Base-by-base conservation (phyloP, 2,888 invertebrate species). In the Caenorhabditis japonica region DNA sequence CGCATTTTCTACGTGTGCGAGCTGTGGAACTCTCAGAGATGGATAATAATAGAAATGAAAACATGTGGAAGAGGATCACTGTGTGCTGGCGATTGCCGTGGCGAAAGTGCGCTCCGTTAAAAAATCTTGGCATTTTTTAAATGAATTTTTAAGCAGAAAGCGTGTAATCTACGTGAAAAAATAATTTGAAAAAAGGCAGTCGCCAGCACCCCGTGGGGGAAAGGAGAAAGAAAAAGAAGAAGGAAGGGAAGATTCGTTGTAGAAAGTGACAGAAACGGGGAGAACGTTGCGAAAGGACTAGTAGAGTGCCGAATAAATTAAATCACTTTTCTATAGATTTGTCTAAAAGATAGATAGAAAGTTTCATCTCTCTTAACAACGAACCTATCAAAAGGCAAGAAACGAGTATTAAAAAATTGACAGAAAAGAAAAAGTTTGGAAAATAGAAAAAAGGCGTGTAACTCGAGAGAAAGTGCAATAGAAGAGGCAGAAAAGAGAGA, bases 321-420 rank as follows among this genome's bases (percentile, higher is more conserved):
- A 23, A 36, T 49, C 33, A 39, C 49, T 46, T 30, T 61, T 34
- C 46, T 38, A 51, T 15, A 44, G 36, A 12, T 51, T 34, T 53
- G 30, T 36, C n/a, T n/a, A n/a, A n/a, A n/a, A n/a, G n/a, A n/a
- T n/a, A n/a, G n/a, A n/a, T n/a, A n/a, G 12, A 19, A 27, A 21
- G 23, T 25, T 64, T 46, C 41, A 23, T 47, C 55, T 52, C 47
- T 44, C 38, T n/a, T n/a, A n/a, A n/a, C n/a, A n/a, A n/a, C n/a
- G n/a, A n/a, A 44, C 44, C 62, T 62, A 55, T 21, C 13, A 47
- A 17, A 23, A 55, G 62, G 62, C 62, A 62, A 62, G 62, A 62
- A 53, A 52, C 62, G 25, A 55, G 53, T 62, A 62, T n/a, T n/a
- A n/a, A n/a, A 62, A 53, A 43, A 38, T 53, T 62, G 53, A 62